Base-by-base conservation (phyloP, 2,888 invertebrate genomes). In the Philhelius pedissequus region DNA sequence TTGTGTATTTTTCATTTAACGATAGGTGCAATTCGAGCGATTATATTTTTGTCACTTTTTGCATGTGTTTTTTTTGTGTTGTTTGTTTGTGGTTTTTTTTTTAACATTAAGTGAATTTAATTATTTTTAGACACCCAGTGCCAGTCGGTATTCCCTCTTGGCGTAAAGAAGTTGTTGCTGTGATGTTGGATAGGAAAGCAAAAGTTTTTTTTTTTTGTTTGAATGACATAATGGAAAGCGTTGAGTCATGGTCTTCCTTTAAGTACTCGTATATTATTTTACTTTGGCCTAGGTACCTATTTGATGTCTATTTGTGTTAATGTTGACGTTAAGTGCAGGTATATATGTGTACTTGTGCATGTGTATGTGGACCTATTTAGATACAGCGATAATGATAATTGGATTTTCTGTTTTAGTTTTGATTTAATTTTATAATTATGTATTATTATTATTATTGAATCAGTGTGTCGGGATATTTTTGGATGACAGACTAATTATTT, bases 151-250 rank as follows among this genome's bases (percentile, higher is more conserved):
- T 38, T 50, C 56, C 58, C 38, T 54, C 50, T 35, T 9, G 43
- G 9, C 48, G 66, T 64, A n/a, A n/a, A n/a, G 58, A 43, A 68
- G 69, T n/a, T 48, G 22, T 5, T 58, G 56, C 27, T 20, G 50
- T 18, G 50, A 69, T 62, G 71, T 40, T 73, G 73, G 38, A 48
- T 30, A 22, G 45, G 30, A 64, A 48, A 48, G 64, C 43, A 74
- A 48, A 25, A 35, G 30, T 35, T 13, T 35, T 35, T 32, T 30
- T 15, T 52, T 52, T 52, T 11, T n/a, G 20, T 40, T 60, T 43
- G n/a, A 64, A 64, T 83, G 83, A 83, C 83, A 83, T 83, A 83
- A 83, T 79, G 74, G 56, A 74, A 40, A 64, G 15, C 35, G 52
- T 56, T 83, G 83, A 83, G 74, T 83, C 78, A 83, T 58, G 78